Conservation (phyloP, 2,113 vertebrate genomes). For the Mesembrinibis cayennensis region DNA sequence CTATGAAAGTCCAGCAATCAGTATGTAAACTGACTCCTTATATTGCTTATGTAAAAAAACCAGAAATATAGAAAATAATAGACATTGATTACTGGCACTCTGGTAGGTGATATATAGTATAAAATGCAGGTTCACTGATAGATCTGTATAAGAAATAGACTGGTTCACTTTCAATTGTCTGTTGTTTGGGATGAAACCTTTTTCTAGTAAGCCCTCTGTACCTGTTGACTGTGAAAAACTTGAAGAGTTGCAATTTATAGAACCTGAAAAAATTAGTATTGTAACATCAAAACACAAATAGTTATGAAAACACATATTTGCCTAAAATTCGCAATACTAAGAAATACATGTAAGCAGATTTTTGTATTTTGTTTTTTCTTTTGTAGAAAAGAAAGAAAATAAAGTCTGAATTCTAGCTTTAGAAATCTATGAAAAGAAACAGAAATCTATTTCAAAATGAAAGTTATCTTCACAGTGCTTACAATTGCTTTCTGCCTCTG, state of each 20-base stretch:
- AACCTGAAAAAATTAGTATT: not conserved
- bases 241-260: not conserved
- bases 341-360: not conserved
- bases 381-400: not conserved
- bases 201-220: not conserved
- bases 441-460: conserved; percentile 31
- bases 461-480: conserved; percentile 73
- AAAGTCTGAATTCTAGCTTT: not conserved
- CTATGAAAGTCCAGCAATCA: not conserved
- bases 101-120: not conserved
- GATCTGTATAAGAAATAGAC: not conserved
- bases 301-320: not conserved
- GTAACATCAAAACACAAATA: not conserved
- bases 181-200: not conserved
- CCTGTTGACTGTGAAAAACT: not conserved
- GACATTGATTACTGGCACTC: not conserved
- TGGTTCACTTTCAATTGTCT: not conserved
- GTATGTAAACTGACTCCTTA: not conserved
- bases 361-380: not conserved
- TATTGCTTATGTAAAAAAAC: not conserved
- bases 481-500: conserved; percentile 95
- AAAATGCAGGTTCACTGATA: not conserved
- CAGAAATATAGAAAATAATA: not conserved
- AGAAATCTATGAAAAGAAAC: conserved; percentile 3
- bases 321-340: not conserved